These are phyloP conservation scores for Balaeniceps rex DNA, from an alignment of 2,113 vertebrate genomes.

Conservation along the genomic window DNA sequence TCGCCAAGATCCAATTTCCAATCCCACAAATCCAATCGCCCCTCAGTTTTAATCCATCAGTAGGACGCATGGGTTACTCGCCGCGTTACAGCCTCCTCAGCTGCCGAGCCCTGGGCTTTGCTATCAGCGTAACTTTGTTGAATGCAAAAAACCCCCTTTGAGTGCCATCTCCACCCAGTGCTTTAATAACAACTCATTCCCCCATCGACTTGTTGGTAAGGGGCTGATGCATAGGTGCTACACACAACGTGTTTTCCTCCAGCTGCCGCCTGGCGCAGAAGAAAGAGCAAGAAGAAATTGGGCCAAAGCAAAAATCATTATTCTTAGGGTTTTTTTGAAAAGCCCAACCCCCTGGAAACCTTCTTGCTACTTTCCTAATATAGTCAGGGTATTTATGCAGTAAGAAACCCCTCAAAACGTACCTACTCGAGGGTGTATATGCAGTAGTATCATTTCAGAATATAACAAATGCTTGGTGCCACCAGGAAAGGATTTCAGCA, in stretches of 20 bases:
- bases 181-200: neutral
- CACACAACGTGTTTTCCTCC: neutral
- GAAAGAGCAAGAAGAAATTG: neutral
- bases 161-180: neutral
- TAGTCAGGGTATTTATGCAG: neutral
- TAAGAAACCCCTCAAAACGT: neutral
- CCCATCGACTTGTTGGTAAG: neutral
- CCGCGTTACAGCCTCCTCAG: neutral
- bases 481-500: neutral
- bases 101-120: neutral
- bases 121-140: neutral
- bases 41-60: conserved; percentile 8
- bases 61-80: neutral
- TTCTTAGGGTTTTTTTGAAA: neutral
- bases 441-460: neutral
- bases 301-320: neutral
- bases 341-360: neutral
- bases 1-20: neutral
- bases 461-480: neutral
- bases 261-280: neutral
- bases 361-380: neutral
- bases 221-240: no score
- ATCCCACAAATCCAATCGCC: neutral
- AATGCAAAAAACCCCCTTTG: neutral
- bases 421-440: no score